Percentiles rank a stretch among this genome's conserved stretches.
These are phyloP conservation scores for Phthorimaea operculella DNA, from an alignment of 1,140 invertebrate species.

Conservation along the genomic window DNA sequence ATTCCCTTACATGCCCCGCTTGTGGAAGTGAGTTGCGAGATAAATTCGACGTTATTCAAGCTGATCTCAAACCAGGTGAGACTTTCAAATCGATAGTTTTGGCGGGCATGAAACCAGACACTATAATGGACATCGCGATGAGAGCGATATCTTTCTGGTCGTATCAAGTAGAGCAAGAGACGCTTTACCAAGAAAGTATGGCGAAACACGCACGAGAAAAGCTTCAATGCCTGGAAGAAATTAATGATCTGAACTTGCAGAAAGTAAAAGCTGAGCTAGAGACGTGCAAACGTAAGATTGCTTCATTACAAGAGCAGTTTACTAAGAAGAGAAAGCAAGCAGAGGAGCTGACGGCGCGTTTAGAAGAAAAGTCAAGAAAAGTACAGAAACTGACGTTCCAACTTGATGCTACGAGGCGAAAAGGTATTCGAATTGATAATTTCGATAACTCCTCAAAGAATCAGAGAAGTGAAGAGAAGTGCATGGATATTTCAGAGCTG, in stretches of 20 bases:
- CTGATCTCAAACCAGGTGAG: conserved; percentile 62
- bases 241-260: conserved; percentile 52
- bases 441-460: conserved; percentile 29
- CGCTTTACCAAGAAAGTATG: conserved; percentile 58
- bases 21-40: conserved; percentile 62
- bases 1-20: conserved; percentile 59
- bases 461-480: conserved; percentile 32
- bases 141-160: conserved; percentile 67
- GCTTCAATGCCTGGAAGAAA: conserved; percentile 57
- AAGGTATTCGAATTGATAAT: conserved; percentile 46
- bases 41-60: conserved; percentile 68
- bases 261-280: conserved; percentile 61
- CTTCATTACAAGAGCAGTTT: conserved; percentile 50
- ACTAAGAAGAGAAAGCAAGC: conserved; percentile 57
- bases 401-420: conserved; percentile 52
- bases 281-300: conserved; percentile 57
- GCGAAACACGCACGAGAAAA: conserved; percentile 59
- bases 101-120: conserved; percentile 64
- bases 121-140: conserved; percentile 66
- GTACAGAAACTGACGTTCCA: conserved; percentile 61
- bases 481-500: conserved; percentile 55
- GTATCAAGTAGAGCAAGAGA: conserved; percentile 66
- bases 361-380: conserved; percentile 60
- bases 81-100: conserved; percentile 67
- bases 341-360: conserved; percentile 50